Evolutionary conservation across 2,113 vertebrate species (phyloP).

Genomic region (Grantiella picta): DNA sequence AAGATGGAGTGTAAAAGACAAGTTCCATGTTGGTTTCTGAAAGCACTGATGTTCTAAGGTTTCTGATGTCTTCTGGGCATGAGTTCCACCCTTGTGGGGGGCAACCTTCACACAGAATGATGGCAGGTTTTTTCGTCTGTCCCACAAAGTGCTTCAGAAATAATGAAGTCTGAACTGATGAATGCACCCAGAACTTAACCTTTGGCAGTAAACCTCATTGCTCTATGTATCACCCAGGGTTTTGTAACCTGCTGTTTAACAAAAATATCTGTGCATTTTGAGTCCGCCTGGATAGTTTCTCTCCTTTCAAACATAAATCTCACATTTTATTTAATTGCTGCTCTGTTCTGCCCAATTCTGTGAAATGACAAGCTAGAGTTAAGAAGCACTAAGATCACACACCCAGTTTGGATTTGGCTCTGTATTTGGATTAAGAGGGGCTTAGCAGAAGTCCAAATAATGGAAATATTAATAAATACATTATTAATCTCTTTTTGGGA

Average conservation of each 20-base stretch:
- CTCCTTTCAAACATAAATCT: background rate
- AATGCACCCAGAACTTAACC: background rate
- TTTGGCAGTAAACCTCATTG: background rate
- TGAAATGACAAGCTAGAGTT: background rate
- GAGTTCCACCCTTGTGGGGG: background rate
- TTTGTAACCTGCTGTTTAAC: background rate
- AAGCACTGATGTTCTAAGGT: conserved; percentile 3
- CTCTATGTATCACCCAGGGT: background rate
- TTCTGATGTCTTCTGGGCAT: conserved; percentile 4
- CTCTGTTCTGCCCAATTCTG: background rate
- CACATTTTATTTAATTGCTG: background rate
- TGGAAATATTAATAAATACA: background rate
- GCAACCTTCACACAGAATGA: background rate
- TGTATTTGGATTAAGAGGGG: background rate
- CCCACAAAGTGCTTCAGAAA: background rate
- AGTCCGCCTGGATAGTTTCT: background rate
- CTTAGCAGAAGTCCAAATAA: background rate
- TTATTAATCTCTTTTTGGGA: background rate
- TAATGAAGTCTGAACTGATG: background rate
- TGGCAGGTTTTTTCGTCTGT: background rate
- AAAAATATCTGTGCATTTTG: background rate
- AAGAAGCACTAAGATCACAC: background rate
- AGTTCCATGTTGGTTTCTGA: background rate
- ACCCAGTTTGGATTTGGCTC: background rate
- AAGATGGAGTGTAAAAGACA: background rate